Base-by-base conservation (phyloP, 1,140 invertebrate genomes). In the Delia radicum region DNA sequence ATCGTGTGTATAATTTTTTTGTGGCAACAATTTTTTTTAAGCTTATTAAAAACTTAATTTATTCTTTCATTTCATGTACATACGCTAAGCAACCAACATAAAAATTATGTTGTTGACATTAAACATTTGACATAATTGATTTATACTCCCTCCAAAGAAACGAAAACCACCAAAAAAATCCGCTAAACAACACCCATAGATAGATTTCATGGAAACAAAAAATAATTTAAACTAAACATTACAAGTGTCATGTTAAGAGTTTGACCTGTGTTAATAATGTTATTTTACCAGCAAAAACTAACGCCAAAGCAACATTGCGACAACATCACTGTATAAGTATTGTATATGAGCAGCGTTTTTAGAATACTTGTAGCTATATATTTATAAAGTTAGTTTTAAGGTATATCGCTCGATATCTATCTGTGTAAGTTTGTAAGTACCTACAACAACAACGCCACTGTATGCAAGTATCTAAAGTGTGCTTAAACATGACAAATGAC, bases 61-160 rank as follows among this genome's bases (percentile, higher is more conserved):
- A 69, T 69, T 55, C 48, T 55, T 24, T 21, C 18, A 69, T 37
- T 8, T 69, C 24, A 21, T 69, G 12, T 8, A 42, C 29, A 29
- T 18, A 21, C 12, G 8, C 29, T 21, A 33, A 21, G 29, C 29
- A 1, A 18, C n/a, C 29, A 13, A 69, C n/a, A 69, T 18, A 55
- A 55, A 69, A 69, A 69, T 69, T 69, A 69, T 69, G 65, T 69
- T 69, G 65, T 69, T 69, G 65, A 69, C 65, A 69, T 69, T 69
- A 69, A 69, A 69, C 65, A 69, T 69, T 69, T 69, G 65, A 69
- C 65, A 69, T 69, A 69, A 69, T 69, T 69, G 65, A 69, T 69
- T 69, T 69, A 69, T 69, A 69, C 65, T 69, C 48, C 48, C 48
- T 55, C 18, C 48, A 55, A 69, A 33, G n/a, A 29, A 69, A 67